phyloP scores from a whole-genome alignment of 2,888 invertebrate species.

The Plagiodera versicolora region DNA sequence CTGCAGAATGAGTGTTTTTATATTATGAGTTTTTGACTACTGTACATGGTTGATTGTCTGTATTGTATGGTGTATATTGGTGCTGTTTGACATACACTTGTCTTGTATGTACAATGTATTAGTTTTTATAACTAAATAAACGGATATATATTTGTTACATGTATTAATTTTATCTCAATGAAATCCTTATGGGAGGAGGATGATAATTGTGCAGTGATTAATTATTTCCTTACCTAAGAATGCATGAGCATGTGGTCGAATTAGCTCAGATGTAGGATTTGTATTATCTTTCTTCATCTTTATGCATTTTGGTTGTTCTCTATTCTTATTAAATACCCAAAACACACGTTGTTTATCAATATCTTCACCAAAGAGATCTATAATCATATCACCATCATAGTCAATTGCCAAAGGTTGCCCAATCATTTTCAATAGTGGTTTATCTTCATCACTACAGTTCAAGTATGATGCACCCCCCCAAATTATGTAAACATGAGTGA shows the following conservation, averaged over 20 bases:
- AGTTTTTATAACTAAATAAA: no score
- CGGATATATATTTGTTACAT: no score
- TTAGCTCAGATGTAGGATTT: constrained; percentile 54
- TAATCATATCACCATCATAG: constrained; percentile 88
- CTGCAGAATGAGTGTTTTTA: no score
- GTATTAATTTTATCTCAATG: no score
- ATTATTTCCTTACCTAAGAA: constrained; percentile 62
- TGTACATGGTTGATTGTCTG: no score
- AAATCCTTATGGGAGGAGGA: no score
- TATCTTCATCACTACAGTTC: constrained; percentile 64
- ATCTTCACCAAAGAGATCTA: constrained; percentile 84
- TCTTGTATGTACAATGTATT: no score
- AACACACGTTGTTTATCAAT: constrained; percentile 61
- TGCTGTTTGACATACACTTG: no score
- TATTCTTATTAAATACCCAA: constrained; percentile 72
- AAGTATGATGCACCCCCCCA: constrained; percentile 75
- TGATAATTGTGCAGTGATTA: no score
- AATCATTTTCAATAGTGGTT: constrained; percentile 57
- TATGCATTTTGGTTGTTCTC: constrained; percentile 52
- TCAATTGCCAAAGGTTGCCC: constrained; percentile 85
- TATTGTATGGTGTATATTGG: no score
- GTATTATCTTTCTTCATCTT: constrained; percentile 50
- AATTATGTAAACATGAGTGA: constrained; percentile 66
- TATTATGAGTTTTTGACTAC: no score
- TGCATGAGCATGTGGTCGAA: constrained; percentile 83